phyloP scores from a whole-genome alignment of 2,113 vertebrate genomes.

The Ceyx melanurus region DNA sequence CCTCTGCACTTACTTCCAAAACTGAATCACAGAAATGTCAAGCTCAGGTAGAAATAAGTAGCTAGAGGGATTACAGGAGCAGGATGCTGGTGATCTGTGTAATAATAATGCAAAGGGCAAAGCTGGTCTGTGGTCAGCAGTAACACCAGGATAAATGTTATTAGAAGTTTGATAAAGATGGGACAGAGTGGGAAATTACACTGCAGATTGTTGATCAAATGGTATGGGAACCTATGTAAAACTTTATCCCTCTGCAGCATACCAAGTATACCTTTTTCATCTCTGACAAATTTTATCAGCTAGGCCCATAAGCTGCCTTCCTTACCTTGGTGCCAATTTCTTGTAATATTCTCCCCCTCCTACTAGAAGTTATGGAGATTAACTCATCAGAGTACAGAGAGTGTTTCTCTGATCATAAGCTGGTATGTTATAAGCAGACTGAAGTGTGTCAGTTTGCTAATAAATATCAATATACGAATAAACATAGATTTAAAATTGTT shows the following conservation, averaged over 20 bases:
- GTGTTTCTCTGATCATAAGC: not conserved
- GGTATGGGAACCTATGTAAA: not conserved
- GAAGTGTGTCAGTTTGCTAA: not conserved
- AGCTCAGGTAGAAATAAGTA: not conserved
- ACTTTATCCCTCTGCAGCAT: accelerated
- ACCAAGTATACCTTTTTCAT: accelerated
- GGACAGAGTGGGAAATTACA: not conserved
- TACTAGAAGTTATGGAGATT: not conserved
- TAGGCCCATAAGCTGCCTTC: not conserved
- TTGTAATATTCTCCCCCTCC: not conserved
- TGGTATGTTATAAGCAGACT: not conserved
- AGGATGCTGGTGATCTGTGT: not conserved
- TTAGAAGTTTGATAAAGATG: not conserved
- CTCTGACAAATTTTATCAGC: not conserved
- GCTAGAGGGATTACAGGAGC: not conserved
- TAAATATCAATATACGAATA: not conserved
- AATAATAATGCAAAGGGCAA: not conserved
- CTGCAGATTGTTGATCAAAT: not conserved
- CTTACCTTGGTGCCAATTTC: not conserved
- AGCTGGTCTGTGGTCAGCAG: not conserved
- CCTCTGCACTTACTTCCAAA: not conserved
- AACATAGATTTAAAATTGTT: not conserved
- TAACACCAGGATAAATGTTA: not conserved
- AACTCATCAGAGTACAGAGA: not conserved
- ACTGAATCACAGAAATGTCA: not conserved